Base-by-base conservation (phyloP, 1,140 invertebrate species). In the Psix sp. region DNA sequence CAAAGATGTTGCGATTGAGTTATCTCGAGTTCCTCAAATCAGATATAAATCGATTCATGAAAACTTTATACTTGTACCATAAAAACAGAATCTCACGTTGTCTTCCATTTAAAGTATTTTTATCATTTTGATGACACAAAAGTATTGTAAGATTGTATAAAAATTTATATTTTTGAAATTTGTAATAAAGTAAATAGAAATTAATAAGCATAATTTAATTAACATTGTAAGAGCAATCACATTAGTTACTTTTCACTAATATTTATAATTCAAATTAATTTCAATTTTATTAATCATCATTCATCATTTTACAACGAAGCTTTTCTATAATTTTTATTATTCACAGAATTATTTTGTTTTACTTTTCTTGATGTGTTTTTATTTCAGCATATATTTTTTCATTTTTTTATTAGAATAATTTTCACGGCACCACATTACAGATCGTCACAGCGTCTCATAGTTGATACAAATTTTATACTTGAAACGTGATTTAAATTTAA, bases 401-500 rank as follows among this genome's bases (percentile, higher is more conserved):
- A 3, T 15, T 21, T 33, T 13, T 24, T 31, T 20, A 11, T 33
- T 33, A 17, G 11, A 6, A 13, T 31, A 5, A 18, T 20, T 40
- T 31, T 40, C 36, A 29, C 33, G 3, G 15, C 33, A 35, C 11
- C 11, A 10, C 39, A 43, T 43, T 18, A 43, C 11, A 33, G 15
- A 13, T 17, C 13, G 11, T 33, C 1, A 18, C 24, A 14, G 35
- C 17, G 31, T 46, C 46, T 52, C 31, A 26, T 29, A 35, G 9
- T 42, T 20, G 24, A 52, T 24, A 68, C 21, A 56, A 56, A 62
- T 36, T 42, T 5, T 54, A 40, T 51, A 16, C 14, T 46, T 46
- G 16, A 60, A 38, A 57, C 56, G 26, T n/a, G n/a, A 29, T 29
- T 7, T 29, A 62, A 49, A 73, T 66, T 84, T 79, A 79, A 84